phyloP scores from a whole-genome alignment of 1,140 invertebrate genomes.

The Agrypnia vestita region DNA sequence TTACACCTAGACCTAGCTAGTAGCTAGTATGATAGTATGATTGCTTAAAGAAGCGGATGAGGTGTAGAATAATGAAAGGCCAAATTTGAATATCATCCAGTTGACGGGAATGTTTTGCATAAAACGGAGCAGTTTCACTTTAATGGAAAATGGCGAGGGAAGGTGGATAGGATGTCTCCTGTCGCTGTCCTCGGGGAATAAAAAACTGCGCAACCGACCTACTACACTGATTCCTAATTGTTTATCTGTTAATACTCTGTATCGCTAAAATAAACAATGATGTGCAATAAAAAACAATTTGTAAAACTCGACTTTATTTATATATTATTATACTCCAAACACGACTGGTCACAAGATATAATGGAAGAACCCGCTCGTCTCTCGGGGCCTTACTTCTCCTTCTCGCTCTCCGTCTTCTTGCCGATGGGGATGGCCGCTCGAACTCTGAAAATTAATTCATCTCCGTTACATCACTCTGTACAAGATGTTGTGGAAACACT shows the following conservation, averaged over 20 bases:
- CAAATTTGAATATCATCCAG: constrained; percentile 7
- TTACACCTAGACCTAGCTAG: constrained; percentile 27
- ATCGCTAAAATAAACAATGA: constrained; percentile 26
- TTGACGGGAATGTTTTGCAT: constrained; percentile 31
- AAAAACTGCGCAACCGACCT: too few species aligned
- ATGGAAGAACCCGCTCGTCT: constrained; percentile 17
- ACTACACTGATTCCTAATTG: too few species aligned
- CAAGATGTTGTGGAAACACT: too few species aligned
- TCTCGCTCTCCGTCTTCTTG: constrained; percentile 87
- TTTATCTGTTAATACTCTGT: not conserved
- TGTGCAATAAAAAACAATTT: constrained; percentile 39
- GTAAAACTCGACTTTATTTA: constrained; percentile 41
- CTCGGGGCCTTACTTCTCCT: constrained; percentile 83
- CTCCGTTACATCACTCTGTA: too few species aligned
- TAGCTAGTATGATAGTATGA: constrained; percentile 2
- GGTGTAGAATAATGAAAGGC: constrained; percentile 8
- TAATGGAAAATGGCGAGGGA: too few species aligned
- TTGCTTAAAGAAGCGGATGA: constrained; percentile 16
- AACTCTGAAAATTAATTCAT: constrained; percentile 76
- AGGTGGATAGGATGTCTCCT: too few species aligned
- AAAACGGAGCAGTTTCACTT: not conserved
- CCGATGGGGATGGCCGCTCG: constrained; percentile 92
- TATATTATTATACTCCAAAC: constrained; percentile 37
- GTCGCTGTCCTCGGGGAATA: too few species aligned
- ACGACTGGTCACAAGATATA: constrained; percentile 29